phyloP scores from a whole-genome alignment of 2,888 invertebrate species.

The Sinopyrophorus schimmeli region DNA sequence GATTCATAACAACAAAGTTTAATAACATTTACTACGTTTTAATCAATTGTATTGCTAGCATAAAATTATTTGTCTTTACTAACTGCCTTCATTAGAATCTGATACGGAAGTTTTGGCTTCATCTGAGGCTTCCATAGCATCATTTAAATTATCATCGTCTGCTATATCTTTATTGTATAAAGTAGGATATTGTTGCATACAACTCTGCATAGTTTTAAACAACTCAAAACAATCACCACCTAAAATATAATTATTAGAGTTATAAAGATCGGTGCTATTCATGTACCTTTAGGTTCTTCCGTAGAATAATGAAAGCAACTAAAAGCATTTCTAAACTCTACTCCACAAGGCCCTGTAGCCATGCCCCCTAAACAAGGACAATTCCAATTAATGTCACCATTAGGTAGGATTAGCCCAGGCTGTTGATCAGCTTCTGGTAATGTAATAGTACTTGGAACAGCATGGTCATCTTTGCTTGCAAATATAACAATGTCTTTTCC shows the following conservation, averaged over 20 bases:
- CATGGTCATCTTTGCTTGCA: slow-evolving; percentile 78
- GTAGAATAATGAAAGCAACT: slow-evolving; percentile 92
- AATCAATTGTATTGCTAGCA: too few relatives aligned
- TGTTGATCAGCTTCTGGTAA: slow-evolving; percentile 75
- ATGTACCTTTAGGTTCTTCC: slow-evolving; percentile 81
- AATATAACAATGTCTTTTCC: slow-evolving; percentile 85
- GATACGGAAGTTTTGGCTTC: slow-evolving; percentile 17
- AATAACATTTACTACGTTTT: too few relatives aligned
- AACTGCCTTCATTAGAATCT: too few relatives aligned
- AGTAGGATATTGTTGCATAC: slow-evolving; percentile 85
- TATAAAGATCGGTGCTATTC: background rate
- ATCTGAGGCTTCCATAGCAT: slow-evolving; percentile 39
- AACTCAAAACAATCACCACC: slow-evolving; percentile 85
- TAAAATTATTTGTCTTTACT: too few relatives aligned
- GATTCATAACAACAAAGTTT: too few relatives aligned
- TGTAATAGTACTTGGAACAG: slow-evolving; percentile 68
- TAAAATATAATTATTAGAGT: slow-evolving; percentile 33
- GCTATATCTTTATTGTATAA: slow-evolving; percentile 77
- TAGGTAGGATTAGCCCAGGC: slow-evolving; percentile 79
- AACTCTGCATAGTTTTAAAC: slow-evolving; percentile 88
- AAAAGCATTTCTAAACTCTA: slow-evolving; percentile 91
- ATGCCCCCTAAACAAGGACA: slow-evolving; percentile 98
- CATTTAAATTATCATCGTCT: slow-evolving; percentile 61
- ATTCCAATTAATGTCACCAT: slow-evolving; percentile 94
- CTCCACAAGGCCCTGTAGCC: slow-evolving; percentile 95